A percentile compares a stretch with the other conserved stretches of the same genome.
Conservation (phyloP, 2,888 invertebrate species). For the Subacronicta megacephala region DNA sequence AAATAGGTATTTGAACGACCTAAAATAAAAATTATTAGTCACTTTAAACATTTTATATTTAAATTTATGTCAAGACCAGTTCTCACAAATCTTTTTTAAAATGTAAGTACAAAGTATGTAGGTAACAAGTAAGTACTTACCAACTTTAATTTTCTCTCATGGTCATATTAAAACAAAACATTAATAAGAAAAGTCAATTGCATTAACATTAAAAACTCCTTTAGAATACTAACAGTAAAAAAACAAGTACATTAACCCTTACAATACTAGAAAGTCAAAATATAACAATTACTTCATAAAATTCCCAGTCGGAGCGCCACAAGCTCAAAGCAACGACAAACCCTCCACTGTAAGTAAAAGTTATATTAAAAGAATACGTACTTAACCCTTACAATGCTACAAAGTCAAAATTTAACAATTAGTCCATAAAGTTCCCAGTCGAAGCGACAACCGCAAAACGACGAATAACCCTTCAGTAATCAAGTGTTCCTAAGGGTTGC, state of each 20-base stretch:
- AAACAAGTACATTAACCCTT: conserved; percentile 31
- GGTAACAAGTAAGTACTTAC: no score
- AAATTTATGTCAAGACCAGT: no score
- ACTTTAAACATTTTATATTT: no score
- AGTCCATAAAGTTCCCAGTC: conserved; percentile 40
- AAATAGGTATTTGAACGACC: no score
- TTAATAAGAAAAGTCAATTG: conserved; percentile 41
- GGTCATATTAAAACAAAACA: conserved; percentile 31
- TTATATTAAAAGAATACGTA: conserved; percentile 19
- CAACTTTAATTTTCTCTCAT: conserved; percentile 31
- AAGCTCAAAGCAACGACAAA: neutral
- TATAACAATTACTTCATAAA: conserved; percentile 45
- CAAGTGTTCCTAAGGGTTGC: conserved; percentile 64
- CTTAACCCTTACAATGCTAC: conserved; percentile 18
- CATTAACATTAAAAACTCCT: conserved; percentile 31
- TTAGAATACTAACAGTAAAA: conserved; percentile 17
- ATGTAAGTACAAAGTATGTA: no score
- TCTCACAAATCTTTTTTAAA: no score
- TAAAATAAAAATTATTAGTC: no score
- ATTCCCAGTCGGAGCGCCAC: conserved; percentile 31
- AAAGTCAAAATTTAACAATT: conserved; percentile 39
- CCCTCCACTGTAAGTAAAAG: neutral
- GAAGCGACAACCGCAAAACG: conserved; percentile 49
- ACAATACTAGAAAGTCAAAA: conserved; percentile 48
- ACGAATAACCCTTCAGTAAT: conserved; percentile 70